Evolutionary conservation across 2,113 vertebrate species (phyloP).

Genomic region (Illadopsis cleaveri): DNA sequence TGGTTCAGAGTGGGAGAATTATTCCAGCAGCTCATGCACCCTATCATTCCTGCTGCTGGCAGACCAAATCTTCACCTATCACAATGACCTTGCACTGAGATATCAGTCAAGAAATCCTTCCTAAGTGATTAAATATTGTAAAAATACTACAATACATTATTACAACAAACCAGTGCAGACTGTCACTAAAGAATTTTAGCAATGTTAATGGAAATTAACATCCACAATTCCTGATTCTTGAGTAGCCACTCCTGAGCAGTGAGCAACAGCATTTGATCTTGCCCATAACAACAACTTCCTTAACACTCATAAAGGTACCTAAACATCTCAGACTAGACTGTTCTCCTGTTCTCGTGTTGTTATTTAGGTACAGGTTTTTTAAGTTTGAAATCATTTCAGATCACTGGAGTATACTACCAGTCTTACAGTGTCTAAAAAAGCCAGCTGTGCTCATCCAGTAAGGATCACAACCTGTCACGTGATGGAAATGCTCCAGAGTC

Average conservation of each 20-base stretch:
- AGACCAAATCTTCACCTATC: neutral
- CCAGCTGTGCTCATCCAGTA: neutral
- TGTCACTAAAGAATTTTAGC: neutral
- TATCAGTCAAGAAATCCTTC: neutral
- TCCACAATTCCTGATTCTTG: neutral
- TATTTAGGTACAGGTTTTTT: neutral
- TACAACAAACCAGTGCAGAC: neutral
- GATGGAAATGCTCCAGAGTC: neutral
- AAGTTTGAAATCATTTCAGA: neutral
- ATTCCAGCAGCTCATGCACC: neutral
- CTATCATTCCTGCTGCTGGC: neutral
- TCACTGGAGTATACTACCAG: neutral
- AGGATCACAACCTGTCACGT: rapidly evolving
- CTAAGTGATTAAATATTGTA: neutral
- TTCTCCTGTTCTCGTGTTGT: neutral
- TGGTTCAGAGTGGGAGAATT: neutral
- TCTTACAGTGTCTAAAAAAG: rapidly evolving
- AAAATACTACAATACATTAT: neutral
- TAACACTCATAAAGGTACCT: neutral
- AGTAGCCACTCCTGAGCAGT: neutral
- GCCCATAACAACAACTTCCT: neutral
- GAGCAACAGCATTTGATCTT: neutral
- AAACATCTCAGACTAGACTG: neutral
- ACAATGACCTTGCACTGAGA: neutral
- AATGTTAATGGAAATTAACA: neutral